phyloP scores from a whole-genome alignment of 2,888 invertebrate genomes.

The Drosophila affinis region DNA sequence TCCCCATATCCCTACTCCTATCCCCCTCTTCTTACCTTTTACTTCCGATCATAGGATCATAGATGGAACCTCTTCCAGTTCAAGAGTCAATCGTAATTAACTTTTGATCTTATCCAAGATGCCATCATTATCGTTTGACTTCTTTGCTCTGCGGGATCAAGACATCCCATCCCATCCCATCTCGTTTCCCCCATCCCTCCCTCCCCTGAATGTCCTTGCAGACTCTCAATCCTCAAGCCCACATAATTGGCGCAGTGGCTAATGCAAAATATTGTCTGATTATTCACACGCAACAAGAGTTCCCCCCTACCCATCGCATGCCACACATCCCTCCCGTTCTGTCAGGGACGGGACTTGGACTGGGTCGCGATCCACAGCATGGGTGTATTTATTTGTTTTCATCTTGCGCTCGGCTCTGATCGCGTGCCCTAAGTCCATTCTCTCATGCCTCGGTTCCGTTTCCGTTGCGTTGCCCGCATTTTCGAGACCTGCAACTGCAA shows the following conservation, averaged over 20 bases:
- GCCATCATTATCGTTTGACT: slow-evolving; percentile 56
- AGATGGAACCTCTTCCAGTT: slow-evolving; percentile 11
- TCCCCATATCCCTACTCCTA: neutral
- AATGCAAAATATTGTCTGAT: slow-evolving; percentile 72
- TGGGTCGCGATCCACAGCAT: slow-evolving; percentile 42
- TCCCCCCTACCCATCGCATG: slow-evolving; percentile 17
- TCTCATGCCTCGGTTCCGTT: slow-evolving; percentile 47
- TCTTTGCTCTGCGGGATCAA: slow-evolving; percentile 12
- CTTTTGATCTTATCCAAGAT: slow-evolving; percentile 62
- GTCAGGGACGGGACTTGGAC: neutral
- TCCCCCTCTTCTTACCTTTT: neutral
- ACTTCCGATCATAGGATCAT: neutral
- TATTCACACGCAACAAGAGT: slow-evolving; percentile 65
- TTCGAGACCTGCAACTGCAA: slow-evolving; percentile 68
- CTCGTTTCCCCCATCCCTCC: neutral
- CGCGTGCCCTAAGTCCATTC: slow-evolving; percentile 64
- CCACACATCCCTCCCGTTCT: slow-evolving; percentile 32
- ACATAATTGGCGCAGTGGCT: slow-evolving; percentile 67
- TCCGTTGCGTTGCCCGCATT: slow-evolving; percentile 74
- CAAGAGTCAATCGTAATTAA: slow-evolving; percentile 56
- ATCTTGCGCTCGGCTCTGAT: slow-evolving; percentile 55
- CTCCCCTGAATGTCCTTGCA: slow-evolving; percentile 3
- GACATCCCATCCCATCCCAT: neutral
- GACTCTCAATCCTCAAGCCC: slow-evolving; percentile 42
- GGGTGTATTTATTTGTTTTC: slow-evolving; percentile 61